Percentiles rank a stretch among this genome's conserved stretches.
phyloP scores from a whole-genome alignment of 2,113 vertebrate species.

The Ondatra zibethicus region DNA sequence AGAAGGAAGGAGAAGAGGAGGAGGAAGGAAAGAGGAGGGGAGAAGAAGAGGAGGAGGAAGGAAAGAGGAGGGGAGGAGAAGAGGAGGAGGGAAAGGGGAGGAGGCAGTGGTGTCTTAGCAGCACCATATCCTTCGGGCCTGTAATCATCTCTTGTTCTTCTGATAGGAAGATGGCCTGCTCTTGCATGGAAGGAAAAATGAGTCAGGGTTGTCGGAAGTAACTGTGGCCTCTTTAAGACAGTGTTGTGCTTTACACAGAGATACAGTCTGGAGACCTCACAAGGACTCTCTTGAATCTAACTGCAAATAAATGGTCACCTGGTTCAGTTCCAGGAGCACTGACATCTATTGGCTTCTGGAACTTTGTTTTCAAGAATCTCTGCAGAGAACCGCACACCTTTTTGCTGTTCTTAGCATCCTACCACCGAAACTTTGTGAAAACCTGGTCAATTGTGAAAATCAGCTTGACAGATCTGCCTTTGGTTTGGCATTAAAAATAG shows the following conservation, averaged over 20 bases:
- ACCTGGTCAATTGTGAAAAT: slow-evolving; percentile 37
- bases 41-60: neutral
- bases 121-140: neutral
- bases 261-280: slow-evolving; percentile 35
- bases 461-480: slow-evolving; percentile 35
- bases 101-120: neutral
- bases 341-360: slow-evolving; percentile 24
- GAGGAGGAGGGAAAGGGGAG: fast-evolving
- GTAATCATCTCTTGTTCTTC: slow-evolving; percentile 51
- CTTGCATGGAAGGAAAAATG: slow-evolving; percentile 8
- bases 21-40: no score
- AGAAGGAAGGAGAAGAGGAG: neutral
- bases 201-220: slow-evolving; percentile 17
- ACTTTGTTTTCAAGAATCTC: slow-evolving; percentile 63
- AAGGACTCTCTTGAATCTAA: slow-evolving; percentile 31
- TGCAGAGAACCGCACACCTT: slow-evolving; percentile 14
- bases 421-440: slow-evolving; percentile 47
- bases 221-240: slow-evolving; percentile 36
- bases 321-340: slow-evolving; percentile 41
- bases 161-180: neutral
- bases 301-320: slow-evolving; percentile 40
- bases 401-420: slow-evolving; percentile 53
- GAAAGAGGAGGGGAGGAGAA: neutral
- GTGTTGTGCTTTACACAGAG: neutral
- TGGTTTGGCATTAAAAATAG: neutral